phyloP scores from a whole-genome alignment of 2,113 vertebrate genomes.

The Cololabis saira region DNA sequence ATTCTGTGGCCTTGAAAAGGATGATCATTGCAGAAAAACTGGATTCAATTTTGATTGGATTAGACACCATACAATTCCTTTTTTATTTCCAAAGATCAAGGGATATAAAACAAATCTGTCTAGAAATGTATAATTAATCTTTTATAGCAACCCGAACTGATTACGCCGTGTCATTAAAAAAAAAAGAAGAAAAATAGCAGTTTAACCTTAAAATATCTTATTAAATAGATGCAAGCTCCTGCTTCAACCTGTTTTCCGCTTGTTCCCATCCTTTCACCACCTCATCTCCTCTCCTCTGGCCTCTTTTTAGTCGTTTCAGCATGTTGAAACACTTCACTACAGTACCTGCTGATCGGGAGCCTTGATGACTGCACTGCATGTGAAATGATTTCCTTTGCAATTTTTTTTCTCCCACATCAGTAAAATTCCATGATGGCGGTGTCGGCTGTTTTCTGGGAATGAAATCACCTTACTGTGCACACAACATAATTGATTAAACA shows the following conservation, averaged over 20 bases:
- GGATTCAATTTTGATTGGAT: conserved; percentile 15
- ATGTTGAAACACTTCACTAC: conserved; percentile 43
- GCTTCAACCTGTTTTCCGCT: conserved; percentile 33
- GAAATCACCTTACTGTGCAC: conserved; percentile 49
- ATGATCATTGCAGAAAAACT: conserved; percentile 9
- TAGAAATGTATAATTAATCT: not conserved
- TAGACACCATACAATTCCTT: conserved; percentile 4
- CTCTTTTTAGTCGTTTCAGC: conserved; percentile 64
- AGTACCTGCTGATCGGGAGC: conserved; percentile 67
- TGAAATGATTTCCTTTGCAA: conserved; percentile 72
- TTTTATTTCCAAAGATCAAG: conserved; percentile 3
- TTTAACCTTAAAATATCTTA: conserved; percentile 11
- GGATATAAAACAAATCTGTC: not conserved
- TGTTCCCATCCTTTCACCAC: conserved; percentile 17
- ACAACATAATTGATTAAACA: conserved; percentile 37
- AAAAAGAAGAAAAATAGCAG: no score
- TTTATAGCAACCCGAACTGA: not conserved
- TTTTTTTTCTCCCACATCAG: conserved; percentile 68
- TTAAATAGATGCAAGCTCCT: not conserved
- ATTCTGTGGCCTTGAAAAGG: conserved; percentile 55
- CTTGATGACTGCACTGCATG: conserved; percentile 60
- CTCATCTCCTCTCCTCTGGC: conserved; percentile 16
- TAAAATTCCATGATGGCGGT: conserved; percentile 57
- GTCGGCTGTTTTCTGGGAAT: conserved; percentile 54
- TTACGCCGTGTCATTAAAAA: no score